These are phyloP conservation scores for Pempheris klunzingeri DNA, from an alignment of 2,797 vertebrate genomes.

Conservation along the genomic window DNA sequence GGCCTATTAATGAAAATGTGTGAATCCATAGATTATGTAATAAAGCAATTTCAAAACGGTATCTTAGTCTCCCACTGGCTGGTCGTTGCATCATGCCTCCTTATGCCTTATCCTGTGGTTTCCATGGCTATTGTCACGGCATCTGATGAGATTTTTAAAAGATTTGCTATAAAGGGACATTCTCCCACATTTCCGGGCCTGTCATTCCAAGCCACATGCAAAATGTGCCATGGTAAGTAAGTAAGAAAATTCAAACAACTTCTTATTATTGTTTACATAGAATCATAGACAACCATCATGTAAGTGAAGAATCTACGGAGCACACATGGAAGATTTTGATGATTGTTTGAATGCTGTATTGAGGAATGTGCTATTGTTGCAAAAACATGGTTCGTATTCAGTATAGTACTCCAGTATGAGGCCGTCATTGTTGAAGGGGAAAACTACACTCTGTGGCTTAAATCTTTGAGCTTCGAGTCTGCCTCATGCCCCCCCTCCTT, in stretches of 20 bases:
- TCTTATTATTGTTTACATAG: neutral
- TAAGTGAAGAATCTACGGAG: neutral
- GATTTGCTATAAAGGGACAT: conserved; percentile 3
- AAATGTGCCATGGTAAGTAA: conserved; percentile 30
- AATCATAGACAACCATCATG: neutral
- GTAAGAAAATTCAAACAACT: conserved; percentile 13
- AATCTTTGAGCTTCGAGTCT: conserved; percentile 6
- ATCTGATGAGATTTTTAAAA: conserved; percentile 26
- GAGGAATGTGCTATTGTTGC: neutral
- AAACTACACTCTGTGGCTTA: conserved; percentile 5
- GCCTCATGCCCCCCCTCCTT: fast-evolving
- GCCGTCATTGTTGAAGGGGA: neutral
- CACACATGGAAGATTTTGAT: neutral
- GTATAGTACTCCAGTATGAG: neutral
- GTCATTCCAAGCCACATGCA: conserved; percentile 20
- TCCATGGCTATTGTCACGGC: conserved; percentile 30
- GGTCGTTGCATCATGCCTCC: neutral
- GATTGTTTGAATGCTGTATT: neutral
- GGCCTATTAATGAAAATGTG: neutral
- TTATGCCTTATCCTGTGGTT: conserved; percentile 30
- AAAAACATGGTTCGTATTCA: neutral
- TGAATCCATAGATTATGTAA: neutral
- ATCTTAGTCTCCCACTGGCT: neutral
- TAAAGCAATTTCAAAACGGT: too few species aligned
- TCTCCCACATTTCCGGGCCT: conserved; percentile 28